These are phyloP conservation scores for Saccostrea echinata DNA, from an alignment of 1,140 invertebrate species.

Conservation along the genomic window DNA sequence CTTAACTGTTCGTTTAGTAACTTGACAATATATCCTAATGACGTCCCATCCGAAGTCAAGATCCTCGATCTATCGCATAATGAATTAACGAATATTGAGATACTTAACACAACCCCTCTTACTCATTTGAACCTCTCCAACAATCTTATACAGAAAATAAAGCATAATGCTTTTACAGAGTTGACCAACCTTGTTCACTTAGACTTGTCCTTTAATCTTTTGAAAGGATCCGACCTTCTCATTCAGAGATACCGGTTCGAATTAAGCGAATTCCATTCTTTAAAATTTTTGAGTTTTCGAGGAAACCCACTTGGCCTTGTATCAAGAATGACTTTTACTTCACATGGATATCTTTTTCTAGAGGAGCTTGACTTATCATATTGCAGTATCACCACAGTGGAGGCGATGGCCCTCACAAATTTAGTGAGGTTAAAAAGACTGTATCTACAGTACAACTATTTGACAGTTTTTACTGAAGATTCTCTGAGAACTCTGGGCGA, in stretches of 20 bases:
- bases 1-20: conserved; percentile 16
- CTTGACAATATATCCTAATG: background rate
- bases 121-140: conserved; percentile 1
- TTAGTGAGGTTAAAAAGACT: conserved; percentile 4
- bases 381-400: background rate
- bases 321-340: conserved; percentile 24
- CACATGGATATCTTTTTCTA: background rate
- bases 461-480: background rate
- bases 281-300: conserved; percentile 3
- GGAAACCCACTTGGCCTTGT: background rate
- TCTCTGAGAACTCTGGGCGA: background rate
- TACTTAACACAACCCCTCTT: background rate
- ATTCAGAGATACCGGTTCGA: background rate
- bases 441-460: background rate
- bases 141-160: conserved; percentile 1
- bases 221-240: conserved; percentile 4
- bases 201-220: conserved; percentile 19
- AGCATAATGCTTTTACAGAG: conserved; percentile 17
- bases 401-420: background rate
- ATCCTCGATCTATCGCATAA: conserved; percentile 2
- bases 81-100: background rate
- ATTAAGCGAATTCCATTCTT: conserved; percentile 21
- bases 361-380: conserved; percentile 11
- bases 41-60: background rate
- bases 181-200: background rate